These are phyloP conservation scores for Lamellibrachia columna DNA, from an alignment of 2,888 invertebrate genomes.

Conservation along the genomic window DNA sequence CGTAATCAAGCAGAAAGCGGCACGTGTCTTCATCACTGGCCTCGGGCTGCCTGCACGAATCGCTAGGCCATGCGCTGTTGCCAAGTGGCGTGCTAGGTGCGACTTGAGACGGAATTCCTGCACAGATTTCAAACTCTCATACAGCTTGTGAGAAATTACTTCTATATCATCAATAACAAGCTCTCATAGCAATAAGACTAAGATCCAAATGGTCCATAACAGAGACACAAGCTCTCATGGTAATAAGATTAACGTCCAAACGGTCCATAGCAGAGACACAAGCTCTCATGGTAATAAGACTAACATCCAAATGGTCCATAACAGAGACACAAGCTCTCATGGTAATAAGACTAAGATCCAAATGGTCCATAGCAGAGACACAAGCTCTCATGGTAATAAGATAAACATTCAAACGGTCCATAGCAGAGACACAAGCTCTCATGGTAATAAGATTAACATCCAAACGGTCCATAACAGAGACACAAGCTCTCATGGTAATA, in stretches of 20 bases:
- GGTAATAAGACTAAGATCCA: not conserved
- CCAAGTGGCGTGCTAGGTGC: constrained; percentile 92
- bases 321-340: not conserved
- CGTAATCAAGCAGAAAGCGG: constrained; percentile 93
- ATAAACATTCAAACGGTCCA: not conserved
- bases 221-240: not conserved
- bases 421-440: not conserved
- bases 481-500: no score
- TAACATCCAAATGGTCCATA: not conserved
- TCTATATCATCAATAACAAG: no score
- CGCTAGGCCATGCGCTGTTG: constrained; percentile 85
- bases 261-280: not conserved
- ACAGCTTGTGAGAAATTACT: not conserved
- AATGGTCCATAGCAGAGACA: not conserved
- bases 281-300: not conserved
- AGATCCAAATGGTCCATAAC: not conserved
- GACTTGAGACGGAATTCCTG: constrained; percentile 93
- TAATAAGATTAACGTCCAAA: not conserved
- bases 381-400: no score
- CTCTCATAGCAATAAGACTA: not conserved
- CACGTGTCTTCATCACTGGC: constrained; percentile 96
- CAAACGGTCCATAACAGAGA: not conserved
- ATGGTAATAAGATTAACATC: not conserved
- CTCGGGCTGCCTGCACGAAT: constrained; percentile 81
- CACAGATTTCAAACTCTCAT: constrained; percentile 22